Evolutionary conservation across 2,888 invertebrate species (phyloP), one percentile per base, ranked within the genome.

Genomic region (Seira sanloemensis): DNA sequence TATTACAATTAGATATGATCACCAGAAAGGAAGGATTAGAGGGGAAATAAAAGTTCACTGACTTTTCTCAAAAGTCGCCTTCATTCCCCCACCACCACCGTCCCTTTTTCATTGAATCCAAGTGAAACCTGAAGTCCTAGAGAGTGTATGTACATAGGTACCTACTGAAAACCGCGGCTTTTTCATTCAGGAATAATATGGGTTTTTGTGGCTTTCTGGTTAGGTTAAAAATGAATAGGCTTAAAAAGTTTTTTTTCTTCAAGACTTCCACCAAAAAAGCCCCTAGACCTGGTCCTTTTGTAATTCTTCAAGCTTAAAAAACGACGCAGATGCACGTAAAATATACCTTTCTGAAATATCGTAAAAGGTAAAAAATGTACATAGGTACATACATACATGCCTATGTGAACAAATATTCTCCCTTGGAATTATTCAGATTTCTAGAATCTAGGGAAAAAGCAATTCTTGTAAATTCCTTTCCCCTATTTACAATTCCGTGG

Each of bases 391-490:
- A 12, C 12, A 9, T 12, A 37, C 5, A 12, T 37, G 12, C 37
- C 37, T 37, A 37, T 12, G 12, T 37, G 7, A 12, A 5, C 37
- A n/a, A n/a, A n/a, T n/a, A 37, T 12, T 37, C 37, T 37, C 37
- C 37, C 7, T 37, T 37, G 37, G 37, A 5, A 9, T 37, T 37
- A 5, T 37, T 37, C 37, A 37, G 7, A 37, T 37, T n/a, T n/a
- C n/a, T n/a, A n/a, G n/a, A n/a, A n/a, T n/a, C n/a, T n/a, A n/a
- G n/a, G n/a, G n/a, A n/a, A 65, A 23, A 65, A 68, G 68, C 27
- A 9, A 68, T 68, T 68, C 68, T 26, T 37, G 37, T 23, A 71
- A 71, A 37, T 71, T 37, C 50, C 71, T 50, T 71, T 37, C 25
- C 69, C 37, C n/a, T 12, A 9, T 37, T 9, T 37, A 37, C 37